Evolutionary conservation across 2,113 vertebrate species (phyloP), one percentile per base, ranked within the genome.

Genomic region (Pseudonaja textilis): DNA sequence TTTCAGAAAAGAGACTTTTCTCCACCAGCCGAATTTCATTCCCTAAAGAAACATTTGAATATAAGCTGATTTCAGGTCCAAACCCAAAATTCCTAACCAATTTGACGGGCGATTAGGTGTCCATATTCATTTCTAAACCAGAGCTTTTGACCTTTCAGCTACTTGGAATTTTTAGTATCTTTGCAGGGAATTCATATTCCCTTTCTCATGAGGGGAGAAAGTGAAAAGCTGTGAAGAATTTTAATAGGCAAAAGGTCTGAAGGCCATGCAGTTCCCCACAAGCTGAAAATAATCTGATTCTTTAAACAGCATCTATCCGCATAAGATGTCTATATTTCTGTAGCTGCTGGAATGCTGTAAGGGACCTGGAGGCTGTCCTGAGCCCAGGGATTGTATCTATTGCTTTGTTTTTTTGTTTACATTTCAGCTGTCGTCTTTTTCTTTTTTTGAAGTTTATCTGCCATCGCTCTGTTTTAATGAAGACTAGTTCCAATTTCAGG

Each of bases 161-260:
- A 59, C 34, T 86, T 89, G 92, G 59, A 93, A 92, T 23, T 81
- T 50, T 89, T 90, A 92, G 47, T 59, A 47, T 57, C 11, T 85
- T 90, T 93, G 0, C 4, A 89, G 56, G 52, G 92, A 93, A 47
- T 94, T 85, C 50, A 0, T 47, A 4, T 23, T 56, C 57, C 81
- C 14, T 56, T 12, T 92, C 26, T 56, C 64, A 1, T 20, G 0
- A 5, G 52, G 57, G 92, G n/a, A 88, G 25, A 45, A 93, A 91
- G 94, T 87, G 89, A 93, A 92, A 90, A 90, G 88, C 39, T 54
- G n/a, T 59, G 39, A 92, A 64, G 92, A 90, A 90, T 92, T 50
- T 1, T 50, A 89, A 91, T 87, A 61, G 92, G 93, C 74, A 91
- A 56, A 87, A 93, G 85, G 8, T 89, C 0, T 50, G 16, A 85